Conservation (phyloP, 2,888 invertebrate species). For the Zaprionus bogoriensis region DNA sequence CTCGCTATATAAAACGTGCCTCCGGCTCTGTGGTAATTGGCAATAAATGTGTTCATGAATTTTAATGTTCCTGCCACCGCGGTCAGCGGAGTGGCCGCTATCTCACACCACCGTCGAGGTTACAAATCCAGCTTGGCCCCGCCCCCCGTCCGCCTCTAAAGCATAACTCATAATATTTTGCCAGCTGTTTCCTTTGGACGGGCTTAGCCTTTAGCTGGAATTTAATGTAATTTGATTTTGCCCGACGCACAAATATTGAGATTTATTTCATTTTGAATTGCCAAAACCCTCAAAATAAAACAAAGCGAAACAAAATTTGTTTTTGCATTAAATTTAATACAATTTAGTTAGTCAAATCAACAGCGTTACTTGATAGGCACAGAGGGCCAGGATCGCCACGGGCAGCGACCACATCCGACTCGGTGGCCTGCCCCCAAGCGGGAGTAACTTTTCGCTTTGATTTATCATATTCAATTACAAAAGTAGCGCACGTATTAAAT, state of each 20-base stretch:
- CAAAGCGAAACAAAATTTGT: not conserved
- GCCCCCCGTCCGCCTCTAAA: conserved; percentile 10
- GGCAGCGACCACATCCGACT: conserved; percentile 55
- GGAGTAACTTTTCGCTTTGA: conserved; percentile 64
- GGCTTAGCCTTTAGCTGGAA: conserved; percentile 45
- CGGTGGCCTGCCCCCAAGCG: not conserved
- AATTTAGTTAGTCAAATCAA: conserved; percentile 49
- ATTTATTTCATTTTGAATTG: conserved; percentile 75
- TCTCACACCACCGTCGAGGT: conserved; percentile 9
- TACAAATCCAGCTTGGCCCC: conserved; percentile 28
- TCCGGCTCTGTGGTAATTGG: conserved; percentile 73
- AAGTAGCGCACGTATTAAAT: conserved; percentile 71
- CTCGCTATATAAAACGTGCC: conserved; percentile 63
- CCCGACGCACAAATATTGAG: conserved; percentile 60
- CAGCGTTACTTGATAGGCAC: conserved; percentile 36
- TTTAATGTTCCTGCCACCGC: conserved; percentile 67
- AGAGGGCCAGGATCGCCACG: not conserved
- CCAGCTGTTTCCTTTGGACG: conserved; percentile 57
- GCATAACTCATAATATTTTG: conserved; percentile 73
- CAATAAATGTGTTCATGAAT: conserved; percentile 80
- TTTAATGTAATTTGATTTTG: conserved; percentile 74
- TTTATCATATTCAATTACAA: conserved; percentile 81
- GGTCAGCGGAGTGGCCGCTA: conserved; percentile 48
- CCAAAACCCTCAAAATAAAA: conserved; percentile 2
- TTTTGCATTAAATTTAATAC: conserved; percentile 55